phyloP scores from a whole-genome alignment of 1,140 invertebrate genomes.

The Solen grandis region DNA sequence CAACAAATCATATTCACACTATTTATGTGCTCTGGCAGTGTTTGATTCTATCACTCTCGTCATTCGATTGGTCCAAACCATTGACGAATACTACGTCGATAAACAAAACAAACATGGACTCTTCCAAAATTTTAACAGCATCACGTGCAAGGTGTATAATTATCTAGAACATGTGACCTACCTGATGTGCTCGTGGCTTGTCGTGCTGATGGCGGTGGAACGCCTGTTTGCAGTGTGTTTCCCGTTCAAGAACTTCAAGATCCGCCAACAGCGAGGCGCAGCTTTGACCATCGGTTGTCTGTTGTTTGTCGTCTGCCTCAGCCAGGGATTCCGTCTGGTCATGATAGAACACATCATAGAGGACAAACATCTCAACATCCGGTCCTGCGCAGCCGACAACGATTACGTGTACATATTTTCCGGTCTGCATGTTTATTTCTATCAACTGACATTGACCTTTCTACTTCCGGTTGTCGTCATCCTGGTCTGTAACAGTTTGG shows the following conservation, averaged over 20 bases:
- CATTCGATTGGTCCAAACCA: conserved; percentile 26
- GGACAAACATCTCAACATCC: not conserved
- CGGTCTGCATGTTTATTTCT: conserved; percentile 33
- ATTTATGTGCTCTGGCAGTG: conserved; percentile 65
- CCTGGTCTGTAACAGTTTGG: conserved; percentile 66
- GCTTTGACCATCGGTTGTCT: conserved; percentile 64
- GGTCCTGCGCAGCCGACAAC: conserved; percentile 1
- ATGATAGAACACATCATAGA: conserved; percentile 34
- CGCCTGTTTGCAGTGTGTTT: conserved; percentile 69
- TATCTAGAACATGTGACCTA: conserved; percentile 66
- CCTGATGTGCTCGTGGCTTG: conserved; percentile 74
- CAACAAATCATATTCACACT: conserved; percentile 69
- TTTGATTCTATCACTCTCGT: conserved; percentile 67
- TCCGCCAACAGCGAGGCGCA: conserved; percentile 64
- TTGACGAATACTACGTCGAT: conserved; percentile 49
- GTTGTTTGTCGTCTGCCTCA: conserved; percentile 54
- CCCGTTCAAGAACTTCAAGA: conserved; percentile 66
- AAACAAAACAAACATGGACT: conserved; percentile 30
- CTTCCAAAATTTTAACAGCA: conserved; percentile 49
- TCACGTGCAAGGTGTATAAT: conserved; percentile 66
- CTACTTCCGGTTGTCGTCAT: conserved; percentile 9
- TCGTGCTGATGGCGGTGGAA: conserved; percentile 73
- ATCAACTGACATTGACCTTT: conserved; percentile 21
- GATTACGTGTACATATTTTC: conserved; percentile 11
- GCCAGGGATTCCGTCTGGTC: conserved; percentile 14